Base-by-base conservation (phyloP, 2,888 invertebrate genomes). In the Zygaena filipendulae region DNA sequence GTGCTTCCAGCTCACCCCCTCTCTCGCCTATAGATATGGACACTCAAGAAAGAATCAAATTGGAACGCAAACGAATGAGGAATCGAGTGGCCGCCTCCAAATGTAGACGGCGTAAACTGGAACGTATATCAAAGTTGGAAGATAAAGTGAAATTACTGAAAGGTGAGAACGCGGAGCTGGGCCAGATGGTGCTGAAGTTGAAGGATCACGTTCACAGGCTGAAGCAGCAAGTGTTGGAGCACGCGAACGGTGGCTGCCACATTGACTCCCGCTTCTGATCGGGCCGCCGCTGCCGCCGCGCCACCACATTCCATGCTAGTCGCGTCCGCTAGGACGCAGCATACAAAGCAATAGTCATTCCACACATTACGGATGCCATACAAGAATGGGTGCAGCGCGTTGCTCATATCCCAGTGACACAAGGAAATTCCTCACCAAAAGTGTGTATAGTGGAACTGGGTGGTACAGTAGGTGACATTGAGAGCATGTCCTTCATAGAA, bases 21-120 rank as follows among this genome's bases (percentile, higher is more conserved):
- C 82, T 94, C 54, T 92, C 92, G 1, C 97, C 97, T 11, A 96
- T 97, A 42, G 91, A 97, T 67, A 96, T 97, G 96, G 95, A 92
- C 58, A 85, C 87, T 30, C 97, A 99, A 68, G 98, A 99, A 67
- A 85, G 88, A 50, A 95, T 96, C 56, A 99, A 99, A 66, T 71
- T 98, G 42, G 98, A 99, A 66, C 83, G 98, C 32, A 99, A 99
- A 68, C 80, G 98, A 22, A 93, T 95, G 60, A 83, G 99, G 44
- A 99, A 99, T 68, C 88, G 99, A 42, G 87, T 97, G 28, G 98
- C 98, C 8, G 99, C 99, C 3, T 95, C 96, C 25, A 98, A 98
- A 59, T 99, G 98, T 68, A 85, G 99, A 42, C 90, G 92, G 52
- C 86, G 97, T 43, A 99, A 99, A 69, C 83, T 99, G 34, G 98